Evolutionary conservation across 2,888 invertebrate genomes (phyloP).

Genomic region (Dascillus cervinus): DNA sequence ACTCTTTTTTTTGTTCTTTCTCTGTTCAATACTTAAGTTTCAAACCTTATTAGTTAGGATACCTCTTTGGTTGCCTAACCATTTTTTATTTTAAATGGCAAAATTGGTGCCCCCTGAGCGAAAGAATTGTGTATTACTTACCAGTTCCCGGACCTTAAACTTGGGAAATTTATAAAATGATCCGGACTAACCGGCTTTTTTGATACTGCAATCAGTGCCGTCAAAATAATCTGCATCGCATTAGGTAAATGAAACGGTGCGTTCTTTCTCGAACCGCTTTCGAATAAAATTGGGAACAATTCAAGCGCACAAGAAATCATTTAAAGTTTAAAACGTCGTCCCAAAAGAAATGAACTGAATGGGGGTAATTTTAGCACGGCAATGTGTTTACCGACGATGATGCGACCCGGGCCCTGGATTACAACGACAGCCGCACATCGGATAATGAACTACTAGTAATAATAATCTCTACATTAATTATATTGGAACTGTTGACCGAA

Average conservation of each 20-base stretch:
- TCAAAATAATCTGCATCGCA: constrained; percentile 5
- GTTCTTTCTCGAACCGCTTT: constrained; percentile 8
- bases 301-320: constrained; percentile 2
- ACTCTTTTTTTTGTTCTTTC: no score
- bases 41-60: no score
- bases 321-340: constrained; percentile 4
- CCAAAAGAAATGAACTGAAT: constrained; percentile 16
- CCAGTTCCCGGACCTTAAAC: no score
- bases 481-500: constrained; percentile 37
- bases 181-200: no score
- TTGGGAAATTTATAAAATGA: no score
- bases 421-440: constrained; percentile 15
- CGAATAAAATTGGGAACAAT: constrained; percentile 11
- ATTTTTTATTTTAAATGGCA: no score
- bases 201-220: no score
- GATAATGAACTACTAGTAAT: constrained; percentile 27
- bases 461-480: constrained; percentile 37
- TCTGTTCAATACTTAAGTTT: no score
- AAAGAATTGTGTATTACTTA: no score
- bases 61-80: no score
- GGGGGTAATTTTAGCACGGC: constrained; percentile 15
- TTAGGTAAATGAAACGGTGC: constrained; percentile 6
- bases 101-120: no score
- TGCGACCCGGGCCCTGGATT: constrained; percentile 16
- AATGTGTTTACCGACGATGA: constrained; percentile 17